These are phyloP conservation scores for Epinephelus awoara DNA, from an alignment of 2,797 vertebrate species.

Conservation along the genomic window DNA sequence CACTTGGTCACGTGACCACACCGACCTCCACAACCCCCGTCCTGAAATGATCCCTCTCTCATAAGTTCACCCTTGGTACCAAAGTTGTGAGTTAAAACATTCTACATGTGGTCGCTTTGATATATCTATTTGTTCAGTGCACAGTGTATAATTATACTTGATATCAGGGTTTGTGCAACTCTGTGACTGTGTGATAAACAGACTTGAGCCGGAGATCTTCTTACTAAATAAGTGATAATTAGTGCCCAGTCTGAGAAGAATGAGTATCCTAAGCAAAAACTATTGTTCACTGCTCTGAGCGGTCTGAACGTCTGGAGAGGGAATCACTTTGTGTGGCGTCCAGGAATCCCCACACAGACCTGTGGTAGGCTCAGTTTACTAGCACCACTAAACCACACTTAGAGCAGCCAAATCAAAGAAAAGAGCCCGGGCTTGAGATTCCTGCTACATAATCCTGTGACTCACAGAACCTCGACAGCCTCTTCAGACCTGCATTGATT, in stretches of 20 bases:
- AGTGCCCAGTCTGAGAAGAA: conserved; percentile 2
- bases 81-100: background rate
- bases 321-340: conserved; percentile 41
- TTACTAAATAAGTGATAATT: conserved; percentile 25
- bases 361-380: conserved; percentile 45
- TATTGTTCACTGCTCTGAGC: conserved; percentile 14
- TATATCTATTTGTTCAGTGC: background rate
- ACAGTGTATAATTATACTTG: background rate
- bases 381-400: conserved; percentile 55
- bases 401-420: conserved; percentile 55
- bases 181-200: background rate
- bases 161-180: conserved; percentile 1
- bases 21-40: too few species aligned
- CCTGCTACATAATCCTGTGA: conserved; percentile 60
- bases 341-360: conserved; percentile 36
- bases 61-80: too few species aligned
- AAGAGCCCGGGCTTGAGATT: conserved; percentile 29
- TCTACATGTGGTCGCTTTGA: background rate
- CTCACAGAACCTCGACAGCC: conserved; percentile 52
- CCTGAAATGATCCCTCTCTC: too few species aligned
- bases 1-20: too few species aligned
- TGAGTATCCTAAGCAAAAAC: conserved; percentile 25
- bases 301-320: conserved; percentile 8
- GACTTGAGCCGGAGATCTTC: background rate
- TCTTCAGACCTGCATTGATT: conserved; percentile 70